These are phyloP conservation scores for cattle (Bos taurus) DNA, from an alignment of 2,113 vertebrate species.

Conservation along the genomic window ARS-UCD2.0 NC_037334.1:79117501-79118000, in stretches of 20 bases:
- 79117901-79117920: not conserved
- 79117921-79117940: not conserved
- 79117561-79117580: not conserved
- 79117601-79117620: not conserved
- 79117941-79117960: not conserved
- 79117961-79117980: not conserved
- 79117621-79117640: not conserved
- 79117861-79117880: not conserved
- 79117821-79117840: not conserved
- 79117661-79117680: not conserved
- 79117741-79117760: not conserved
- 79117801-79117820: fast-evolving
- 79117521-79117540: not conserved
- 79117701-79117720: not conserved
- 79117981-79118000: not conserved
- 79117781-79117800: not conserved
- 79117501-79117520: not conserved
- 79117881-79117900: not conserved
- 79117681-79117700: not conserved
- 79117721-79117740: not conserved
- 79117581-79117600: not conserved
- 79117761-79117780: not conserved
- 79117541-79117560: not conserved
- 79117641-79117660: not conserved
- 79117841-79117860: not conserved